Base-by-base conservation (phyloP, 2,888 invertebrate genomes). In the Limulus polyphemus region DNA sequence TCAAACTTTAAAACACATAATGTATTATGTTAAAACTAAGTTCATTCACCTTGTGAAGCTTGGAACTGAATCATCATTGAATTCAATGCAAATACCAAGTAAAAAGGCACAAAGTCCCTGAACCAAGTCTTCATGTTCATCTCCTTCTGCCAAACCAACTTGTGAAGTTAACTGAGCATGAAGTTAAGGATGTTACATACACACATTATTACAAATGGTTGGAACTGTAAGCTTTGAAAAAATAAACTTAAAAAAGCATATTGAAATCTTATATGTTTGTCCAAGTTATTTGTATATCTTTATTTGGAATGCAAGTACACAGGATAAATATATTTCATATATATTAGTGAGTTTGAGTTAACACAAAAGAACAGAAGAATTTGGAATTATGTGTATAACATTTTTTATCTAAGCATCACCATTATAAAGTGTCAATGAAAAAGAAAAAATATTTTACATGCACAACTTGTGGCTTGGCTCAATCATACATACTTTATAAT, bases 91-190 rank as follows among this genome's bases (percentile, higher is more conserved):
- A 60, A 97, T 81, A 0, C 94, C 97, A 73, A 99, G 85, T 3
- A 97, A 81, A 75, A 97, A 90, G 1, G 98, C 93, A 73, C 90
- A 88, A 68, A 94, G 80, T 3, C 92, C 92, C 73, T 90, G 88
- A 51, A 95, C 81, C 46, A 97, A 79, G 73, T 84, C 85, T 75
- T 95, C 97, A 74, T 88, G 86, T 70, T 93, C 89, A 74, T 97
- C 97, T 65, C 90, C 89, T 71, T 94, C 95, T 80, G 77, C 76
- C n/a, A 79, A 75, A 47, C 77, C 76, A 56, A 77, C 75, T 70
- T 78, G 77, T 1, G 77, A 76, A 62, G 77, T 78, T 54, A 78
- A 69, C 77, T 78, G 62, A 7, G 57, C 5, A 10, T 5, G 12
- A 17, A 5, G 47, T 60, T 57, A 58, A 56, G 55, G 47, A 55